Evolutionary conservation across 1,140 invertebrate genomes (phyloP).

Genomic region (Chionoecetes opilio): DNA sequence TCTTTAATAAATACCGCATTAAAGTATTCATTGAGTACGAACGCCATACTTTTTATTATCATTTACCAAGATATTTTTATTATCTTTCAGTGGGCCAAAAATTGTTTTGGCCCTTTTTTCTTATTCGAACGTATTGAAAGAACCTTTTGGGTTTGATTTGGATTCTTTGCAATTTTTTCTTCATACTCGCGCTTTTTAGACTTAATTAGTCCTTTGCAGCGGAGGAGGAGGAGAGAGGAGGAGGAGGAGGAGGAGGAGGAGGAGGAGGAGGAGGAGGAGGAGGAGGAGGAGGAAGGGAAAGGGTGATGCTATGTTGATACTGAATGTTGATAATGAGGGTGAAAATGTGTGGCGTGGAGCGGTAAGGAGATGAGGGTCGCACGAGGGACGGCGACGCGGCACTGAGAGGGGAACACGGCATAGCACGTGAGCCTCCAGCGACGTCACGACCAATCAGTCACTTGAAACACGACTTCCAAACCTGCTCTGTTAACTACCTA

Average conservation of each 20-base stretch:
- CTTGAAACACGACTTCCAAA: not conserved
- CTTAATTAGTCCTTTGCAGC: no score
- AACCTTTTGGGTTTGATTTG: no score
- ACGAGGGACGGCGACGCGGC: not conserved
- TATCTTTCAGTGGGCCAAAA: no score
- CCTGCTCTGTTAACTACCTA: not conserved
- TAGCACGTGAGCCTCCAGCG: not conserved
- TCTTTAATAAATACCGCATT: no score
- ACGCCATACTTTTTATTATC: no score
- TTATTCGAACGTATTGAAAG: no score
- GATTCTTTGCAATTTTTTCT: no score
- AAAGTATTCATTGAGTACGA: no score
- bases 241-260: not conserved
- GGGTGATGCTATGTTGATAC: not conserved
- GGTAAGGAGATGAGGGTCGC: not conserved
- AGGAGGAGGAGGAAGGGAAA: not conserved
- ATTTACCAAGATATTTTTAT: no score
- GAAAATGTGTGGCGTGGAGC: not conserved
- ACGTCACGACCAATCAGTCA: not conserved
- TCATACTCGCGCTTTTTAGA: no score
- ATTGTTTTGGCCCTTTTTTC: no score
- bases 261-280: constrained; percentile 22
- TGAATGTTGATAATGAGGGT: not conserved
- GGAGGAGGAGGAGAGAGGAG: not conserved
- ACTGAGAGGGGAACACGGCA: not conserved